phyloP scores from a whole-genome alignment of 2,113 vertebrate species.

The Heteronetta atricapilla region DNA sequence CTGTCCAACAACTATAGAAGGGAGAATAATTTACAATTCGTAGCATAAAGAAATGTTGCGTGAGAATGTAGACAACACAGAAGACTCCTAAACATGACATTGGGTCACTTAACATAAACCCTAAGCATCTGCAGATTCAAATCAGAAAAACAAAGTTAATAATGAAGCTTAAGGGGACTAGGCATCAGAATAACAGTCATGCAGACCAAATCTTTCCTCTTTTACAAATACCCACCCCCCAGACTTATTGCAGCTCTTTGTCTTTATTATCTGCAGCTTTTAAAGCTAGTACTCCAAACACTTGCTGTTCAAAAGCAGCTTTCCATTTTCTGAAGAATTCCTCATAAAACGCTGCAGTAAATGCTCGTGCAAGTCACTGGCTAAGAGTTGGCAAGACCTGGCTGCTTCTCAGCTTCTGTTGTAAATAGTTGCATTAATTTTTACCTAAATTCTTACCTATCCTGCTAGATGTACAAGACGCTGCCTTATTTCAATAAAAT shows the following conservation, averaged over 20 bases:
- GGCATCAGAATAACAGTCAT: constrained; percentile 15
- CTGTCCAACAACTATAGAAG: neutral
- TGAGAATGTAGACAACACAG: neutral
- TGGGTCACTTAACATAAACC: neutral
- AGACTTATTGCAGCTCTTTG: neutral
- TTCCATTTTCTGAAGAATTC: neutral
- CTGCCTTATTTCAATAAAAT: neutral
- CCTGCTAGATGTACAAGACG: neutral
- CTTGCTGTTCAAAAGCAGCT: neutral
- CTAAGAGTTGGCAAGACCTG: neutral
- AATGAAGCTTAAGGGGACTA: constrained; percentile 22
- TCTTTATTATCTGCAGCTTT: constrained; percentile 10
- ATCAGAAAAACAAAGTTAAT: constrained; percentile 21
- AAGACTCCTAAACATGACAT: neutral
- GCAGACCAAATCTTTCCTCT: neutral
- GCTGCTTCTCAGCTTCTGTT: neutral
- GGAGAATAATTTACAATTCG: fast-evolving
- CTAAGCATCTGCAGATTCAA: neutral
- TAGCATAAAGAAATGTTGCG: neutral
- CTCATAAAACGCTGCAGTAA: constrained; percentile 3
- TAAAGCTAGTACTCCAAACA: constrained; percentile 16
- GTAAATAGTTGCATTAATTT: constrained; percentile 8
- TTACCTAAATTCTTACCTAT: neutral
- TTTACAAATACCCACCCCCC: neutral
- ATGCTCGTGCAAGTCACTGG: neutral